Evolutionary conservation across 2,113 vertebrate species (phyloP).

Genomic region (Festucalex cinctus): DNA sequence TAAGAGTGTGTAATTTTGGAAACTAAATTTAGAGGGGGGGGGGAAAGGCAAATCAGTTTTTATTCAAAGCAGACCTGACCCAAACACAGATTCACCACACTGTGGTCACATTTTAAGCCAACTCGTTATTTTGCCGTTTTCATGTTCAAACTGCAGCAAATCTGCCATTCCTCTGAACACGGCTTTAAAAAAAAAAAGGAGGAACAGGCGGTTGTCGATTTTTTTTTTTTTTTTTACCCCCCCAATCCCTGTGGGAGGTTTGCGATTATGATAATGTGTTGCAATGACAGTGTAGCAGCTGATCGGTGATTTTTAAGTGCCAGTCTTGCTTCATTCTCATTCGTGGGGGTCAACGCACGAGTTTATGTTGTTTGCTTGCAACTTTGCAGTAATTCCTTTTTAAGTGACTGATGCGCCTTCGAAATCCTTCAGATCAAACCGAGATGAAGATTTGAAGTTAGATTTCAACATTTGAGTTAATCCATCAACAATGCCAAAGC

Average conservation of each 20-base stretch:
- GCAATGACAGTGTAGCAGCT: slow-evolving; percentile 31
- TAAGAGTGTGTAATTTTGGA: slow-evolving; percentile 73
- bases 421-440: slow-evolving; percentile 51
- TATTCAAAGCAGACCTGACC: slow-evolving; percentile 78
- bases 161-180: slow-evolving; percentile 60
- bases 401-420: slow-evolving; percentile 32
- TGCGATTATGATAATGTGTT: slow-evolving; percentile 25
- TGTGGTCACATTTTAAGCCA: slow-evolving; percentile 75
- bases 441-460: slow-evolving; percentile 38
- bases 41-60: slow-evolving; percentile 71
- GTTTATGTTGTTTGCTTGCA: slow-evolving; percentile 10
- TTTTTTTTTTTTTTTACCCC: too few species aligned
- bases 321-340: not conserved
- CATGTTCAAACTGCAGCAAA: slow-evolving; percentile 73
- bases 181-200: slow-evolving; percentile 37
- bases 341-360: not conserved
- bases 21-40: slow-evolving; percentile 64
- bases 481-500: slow-evolving; percentile 66
- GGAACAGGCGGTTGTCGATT: slow-evolving; percentile 51
- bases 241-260: slow-evolving; percentile 49
- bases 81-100: slow-evolving; percentile 73
- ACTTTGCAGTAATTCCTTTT: slow-evolving; percentile 38
- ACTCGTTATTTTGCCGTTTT: slow-evolving; percentile 71
- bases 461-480: slow-evolving; percentile 66
- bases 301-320: slow-evolving; percentile 33